phyloP scores from a whole-genome alignment of 2,888 invertebrate genomes.

The Gisinianus flammeolus region DNA sequence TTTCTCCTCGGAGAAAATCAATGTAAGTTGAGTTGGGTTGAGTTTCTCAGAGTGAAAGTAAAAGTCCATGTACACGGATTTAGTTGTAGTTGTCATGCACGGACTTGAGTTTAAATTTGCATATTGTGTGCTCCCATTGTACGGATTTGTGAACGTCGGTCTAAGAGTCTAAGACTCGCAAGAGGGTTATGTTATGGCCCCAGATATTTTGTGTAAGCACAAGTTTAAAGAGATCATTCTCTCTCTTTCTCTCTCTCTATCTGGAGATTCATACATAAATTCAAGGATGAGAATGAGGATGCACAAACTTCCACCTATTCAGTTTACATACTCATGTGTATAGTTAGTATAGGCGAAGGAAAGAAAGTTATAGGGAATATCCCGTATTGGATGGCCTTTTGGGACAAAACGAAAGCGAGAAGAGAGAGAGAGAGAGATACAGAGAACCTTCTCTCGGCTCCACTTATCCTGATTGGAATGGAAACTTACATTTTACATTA shows the following conservation, averaged over 20 bases:
- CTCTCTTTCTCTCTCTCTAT: not conserved
- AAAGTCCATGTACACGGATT: not conserved
- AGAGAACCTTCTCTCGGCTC: conserved; percentile 30
- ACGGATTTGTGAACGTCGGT: conserved; percentile 14
- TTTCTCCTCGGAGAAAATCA: not conserved
- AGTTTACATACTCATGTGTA: too few relatives aligned
- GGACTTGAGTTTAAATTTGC: conserved; percentile 33
- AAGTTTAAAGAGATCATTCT: not conserved
- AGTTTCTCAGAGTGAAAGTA: not conserved
- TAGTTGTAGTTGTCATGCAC: conserved; percentile 30
- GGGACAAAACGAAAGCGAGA: too few relatives aligned
- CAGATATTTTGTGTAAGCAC: not conserved
- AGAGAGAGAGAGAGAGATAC: too few relatives aligned
- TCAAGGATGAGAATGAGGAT: not conserved
- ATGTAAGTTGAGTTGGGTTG: not conserved
- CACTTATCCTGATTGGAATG: conserved; percentile 59
- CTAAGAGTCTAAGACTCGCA: not conserved
- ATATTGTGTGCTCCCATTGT: conserved; percentile 7
- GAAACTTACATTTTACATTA: conserved; percentile 53
- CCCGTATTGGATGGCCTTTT: conserved; percentile 31
- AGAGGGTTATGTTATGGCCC: not conserved
- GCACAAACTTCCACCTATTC: not conserved
- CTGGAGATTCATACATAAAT: not conserved
- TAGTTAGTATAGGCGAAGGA: too few relatives aligned
- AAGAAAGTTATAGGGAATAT: too few relatives aligned